Evolutionary conservation across 2,888 invertebrate genomes (phyloP).

Genomic region (Chelonus formosanus): DNA sequence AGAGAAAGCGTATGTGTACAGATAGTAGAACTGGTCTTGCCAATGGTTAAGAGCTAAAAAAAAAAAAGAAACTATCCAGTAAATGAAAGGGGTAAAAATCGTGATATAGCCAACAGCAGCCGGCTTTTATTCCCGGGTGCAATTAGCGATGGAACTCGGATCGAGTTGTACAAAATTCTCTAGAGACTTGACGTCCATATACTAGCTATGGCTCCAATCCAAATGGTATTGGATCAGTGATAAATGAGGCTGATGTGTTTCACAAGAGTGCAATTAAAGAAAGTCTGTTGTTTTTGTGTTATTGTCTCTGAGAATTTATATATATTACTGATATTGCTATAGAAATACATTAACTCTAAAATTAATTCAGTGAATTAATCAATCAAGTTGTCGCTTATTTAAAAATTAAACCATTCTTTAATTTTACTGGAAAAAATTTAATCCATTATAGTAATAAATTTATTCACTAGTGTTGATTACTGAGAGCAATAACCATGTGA

Average conservation of each 20-base stretch:
- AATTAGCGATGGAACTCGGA: slow-evolving; percentile 29
- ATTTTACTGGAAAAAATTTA: too few relatives aligned
- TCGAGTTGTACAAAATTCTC: slow-evolving; percentile 28
- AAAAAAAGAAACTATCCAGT: slow-evolving; percentile 20
- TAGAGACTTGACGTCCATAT: slow-evolving; percentile 25
- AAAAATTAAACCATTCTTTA: too few relatives aligned
- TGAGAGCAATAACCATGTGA: too few relatives aligned
- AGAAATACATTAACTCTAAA: too few relatives aligned
- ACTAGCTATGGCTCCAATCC: slow-evolving; percentile 2
- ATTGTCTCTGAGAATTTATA: not conserved
- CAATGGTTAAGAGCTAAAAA: not conserved
- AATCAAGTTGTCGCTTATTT: too few relatives aligned
- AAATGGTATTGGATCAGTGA: slow-evolving; percentile 32
- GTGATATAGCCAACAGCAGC: slow-evolving; percentile 43
- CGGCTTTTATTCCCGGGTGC: slow-evolving; percentile 28
- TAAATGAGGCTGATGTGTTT: slow-evolving; percentile 24
- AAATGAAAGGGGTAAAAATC: slow-evolving; percentile 29
- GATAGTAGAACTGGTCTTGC: not conserved
- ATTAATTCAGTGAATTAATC: too few relatives aligned
- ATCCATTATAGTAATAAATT: too few relatives aligned
- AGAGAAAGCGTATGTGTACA: too few relatives aligned
- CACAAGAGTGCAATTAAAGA: slow-evolving; percentile 14
- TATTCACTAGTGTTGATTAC: too few relatives aligned
- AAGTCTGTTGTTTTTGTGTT: slow-evolving; percentile 1
- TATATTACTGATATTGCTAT: not conserved